These are phyloP conservation scores for Ceratina calcarata DNA, from an alignment of 1,140 invertebrate genomes.

Conservation along the genomic window DNA sequence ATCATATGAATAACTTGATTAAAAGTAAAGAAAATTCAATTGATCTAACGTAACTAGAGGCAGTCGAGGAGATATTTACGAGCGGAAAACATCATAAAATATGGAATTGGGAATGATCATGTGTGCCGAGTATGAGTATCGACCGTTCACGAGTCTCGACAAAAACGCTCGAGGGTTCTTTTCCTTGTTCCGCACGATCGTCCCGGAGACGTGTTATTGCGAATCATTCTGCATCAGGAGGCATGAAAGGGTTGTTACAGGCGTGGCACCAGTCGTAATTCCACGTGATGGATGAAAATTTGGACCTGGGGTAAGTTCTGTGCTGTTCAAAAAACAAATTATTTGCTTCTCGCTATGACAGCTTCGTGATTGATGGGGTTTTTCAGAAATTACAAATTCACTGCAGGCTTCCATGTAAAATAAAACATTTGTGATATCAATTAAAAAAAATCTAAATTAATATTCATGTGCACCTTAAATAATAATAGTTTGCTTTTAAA, in stretches of 20 bases:
- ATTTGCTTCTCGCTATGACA: neutral
- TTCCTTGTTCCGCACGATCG: neutral
- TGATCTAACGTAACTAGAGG: neutral
- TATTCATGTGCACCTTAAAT: no score
- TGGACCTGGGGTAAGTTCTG: no score
- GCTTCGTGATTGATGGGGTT: no score
- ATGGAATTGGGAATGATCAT: constrained; percentile 47
- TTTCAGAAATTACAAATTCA: no score
- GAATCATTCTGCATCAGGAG: neutral
- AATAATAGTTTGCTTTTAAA: no score
- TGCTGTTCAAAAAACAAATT: no score
- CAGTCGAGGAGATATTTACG: constrained; percentile 36
- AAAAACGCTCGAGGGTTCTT: neutral
- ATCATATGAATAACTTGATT: no score
- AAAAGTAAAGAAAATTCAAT: no score
- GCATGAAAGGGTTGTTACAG: neutral
- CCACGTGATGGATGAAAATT: constrained; percentile 17
- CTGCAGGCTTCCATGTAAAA: no score
- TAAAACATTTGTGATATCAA: no score
- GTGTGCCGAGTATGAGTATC: constrained; percentile 10
- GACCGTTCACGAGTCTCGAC: neutral
- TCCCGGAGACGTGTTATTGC: neutral
- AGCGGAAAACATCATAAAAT: neutral
- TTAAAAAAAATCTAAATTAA: no score
- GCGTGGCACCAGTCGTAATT: neutral